phyloP scores from a whole-genome alignment of 2,888 invertebrate species.

The Coenonympha glycerion region DNA sequence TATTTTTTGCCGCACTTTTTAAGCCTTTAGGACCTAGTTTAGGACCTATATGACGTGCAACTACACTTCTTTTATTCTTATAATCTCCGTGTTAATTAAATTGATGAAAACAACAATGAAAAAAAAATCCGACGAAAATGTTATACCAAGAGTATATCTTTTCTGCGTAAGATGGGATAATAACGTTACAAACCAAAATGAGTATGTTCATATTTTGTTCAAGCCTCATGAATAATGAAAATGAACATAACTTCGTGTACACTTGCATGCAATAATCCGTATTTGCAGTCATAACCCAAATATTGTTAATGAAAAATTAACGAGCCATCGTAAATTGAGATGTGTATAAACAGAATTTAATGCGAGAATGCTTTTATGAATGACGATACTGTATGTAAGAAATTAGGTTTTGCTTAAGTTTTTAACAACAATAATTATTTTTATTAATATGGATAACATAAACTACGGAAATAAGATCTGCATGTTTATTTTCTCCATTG shows the following conservation, averaged over 20 bases:
- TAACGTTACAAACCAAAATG: background rate
- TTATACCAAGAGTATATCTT: too few relatives aligned
- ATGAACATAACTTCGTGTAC: conserved; percentile 12
- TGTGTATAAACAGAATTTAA: conserved; percentile 9
- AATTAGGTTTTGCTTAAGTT: background rate
- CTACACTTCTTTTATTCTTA: too few relatives aligned
- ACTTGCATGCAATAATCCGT: conserved; percentile 10
- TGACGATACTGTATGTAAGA: conserved; percentile 8
- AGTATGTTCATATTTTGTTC: conserved; percentile 2
- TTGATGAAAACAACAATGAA: too few relatives aligned
- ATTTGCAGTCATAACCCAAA: conserved; percentile 14
- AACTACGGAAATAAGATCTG: too few relatives aligned
- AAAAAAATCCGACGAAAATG: background rate
- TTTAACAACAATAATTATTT: background rate
- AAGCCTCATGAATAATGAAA: conserved; percentile 5
- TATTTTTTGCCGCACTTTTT: too few relatives aligned
- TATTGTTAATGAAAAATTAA: conserved; percentile 21
- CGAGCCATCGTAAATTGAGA: conserved; percentile 13
- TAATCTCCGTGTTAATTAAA: too few relatives aligned
- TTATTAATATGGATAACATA: too few relatives aligned
- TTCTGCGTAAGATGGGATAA: background rate
- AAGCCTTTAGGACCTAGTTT: too few relatives aligned
- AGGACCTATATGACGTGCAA: too few relatives aligned
- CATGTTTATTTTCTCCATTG: too few relatives aligned
- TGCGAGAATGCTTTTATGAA: conserved; percentile 8